phyloP scores from a whole-genome alignment of 2,888 invertebrate genomes.

The Nysson spinosus region DNA sequence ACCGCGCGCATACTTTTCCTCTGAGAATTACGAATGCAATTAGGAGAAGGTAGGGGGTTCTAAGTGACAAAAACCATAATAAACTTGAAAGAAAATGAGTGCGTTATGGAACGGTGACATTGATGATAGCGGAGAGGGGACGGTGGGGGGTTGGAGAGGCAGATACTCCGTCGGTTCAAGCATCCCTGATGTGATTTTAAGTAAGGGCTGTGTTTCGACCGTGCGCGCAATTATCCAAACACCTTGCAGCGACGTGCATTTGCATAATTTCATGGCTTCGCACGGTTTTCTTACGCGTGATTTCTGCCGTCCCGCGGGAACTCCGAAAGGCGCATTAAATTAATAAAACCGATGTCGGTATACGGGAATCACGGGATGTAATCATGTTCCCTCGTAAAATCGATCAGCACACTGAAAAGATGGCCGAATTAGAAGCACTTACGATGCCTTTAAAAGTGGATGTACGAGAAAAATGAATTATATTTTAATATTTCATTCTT shows the following conservation, averaged over 20 bases:
- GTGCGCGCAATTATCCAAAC: slow-evolving; percentile 71
- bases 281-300: slow-evolving; percentile 43
- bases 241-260: slow-evolving; percentile 67
- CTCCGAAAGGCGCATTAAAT: slow-evolving; percentile 6
- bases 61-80: slow-evolving; percentile 43
- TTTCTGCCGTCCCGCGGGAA: slow-evolving; percentile 16
- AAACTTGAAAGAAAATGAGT: slow-evolving; percentile 35
- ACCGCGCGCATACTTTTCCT: neutral
- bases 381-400: slow-evolving; percentile 23
- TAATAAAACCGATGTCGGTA: neutral
- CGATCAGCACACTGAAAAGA: slow-evolving; percentile 20
- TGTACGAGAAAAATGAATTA: slow-evolving; percentile 30
- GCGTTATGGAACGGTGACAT: slow-evolving; percentile 46
- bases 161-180: slow-evolving; percentile 34
- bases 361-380: neutral
- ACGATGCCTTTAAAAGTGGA: slow-evolving; percentile 12
- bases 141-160: slow-evolving; percentile 8
- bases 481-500: too few species aligned
- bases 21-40: slow-evolving; percentile 10
- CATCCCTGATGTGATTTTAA: slow-evolving; percentile 73
- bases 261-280: slow-evolving; percentile 70
- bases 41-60: slow-evolving; percentile 1
- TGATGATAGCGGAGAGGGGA: slow-evolving; percentile 33
- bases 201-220: slow-evolving; percentile 64
- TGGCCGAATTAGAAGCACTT: slow-evolving; percentile 46